Base-by-base conservation (phyloP, 1,140 invertebrate species). In the Sipha flava region DNA sequence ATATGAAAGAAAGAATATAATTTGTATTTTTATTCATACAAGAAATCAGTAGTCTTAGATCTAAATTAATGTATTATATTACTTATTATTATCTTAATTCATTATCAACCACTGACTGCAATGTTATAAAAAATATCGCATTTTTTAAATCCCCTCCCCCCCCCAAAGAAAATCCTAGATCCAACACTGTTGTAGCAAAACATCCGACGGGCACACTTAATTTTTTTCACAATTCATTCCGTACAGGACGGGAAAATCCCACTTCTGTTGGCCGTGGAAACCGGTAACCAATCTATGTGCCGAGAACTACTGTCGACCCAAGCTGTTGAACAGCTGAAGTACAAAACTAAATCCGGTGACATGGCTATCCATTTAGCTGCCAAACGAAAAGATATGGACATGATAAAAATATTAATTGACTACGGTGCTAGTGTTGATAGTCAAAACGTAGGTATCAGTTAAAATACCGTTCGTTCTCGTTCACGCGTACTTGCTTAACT, bases 351-450 rank as follows among this genome's bases (percentile, higher is more conserved):
- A 52, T 90, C 89, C 83, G 93, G 93, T 14, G 96, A 98, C 85
- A 94, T 94, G 10, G 95, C 94, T 43, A 87, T 98, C 23, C 97
- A 99, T 87, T 87, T 98, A 62, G 96, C 96, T 14, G 94, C 94
- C 23, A 88, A 94, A 83, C 89, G 92, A 82, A 90, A 92, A 83
- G 96, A 98, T 85, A 90, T 96, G 64, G 96, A 98, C 80, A 93
- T 98, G 90, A 91, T 95, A 21, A 88, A 94, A 73, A 93, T 97
- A 82, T 88, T 98, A 72, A 92, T 98, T 0, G 96, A 98, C 83
- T 92, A 94, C 83, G 95, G 95, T n/a, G 92, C 94, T 18, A 89
- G 90, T 68, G 92, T 98, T 52, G 95, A 98, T 84, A 90, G 91
- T 80, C 92, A 94, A 85, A 98, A 98, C 86, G 92, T 93, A 47